Conservation (phyloP, 2,113 vertebrate genomes). For the Lonchura striata region DNA sequence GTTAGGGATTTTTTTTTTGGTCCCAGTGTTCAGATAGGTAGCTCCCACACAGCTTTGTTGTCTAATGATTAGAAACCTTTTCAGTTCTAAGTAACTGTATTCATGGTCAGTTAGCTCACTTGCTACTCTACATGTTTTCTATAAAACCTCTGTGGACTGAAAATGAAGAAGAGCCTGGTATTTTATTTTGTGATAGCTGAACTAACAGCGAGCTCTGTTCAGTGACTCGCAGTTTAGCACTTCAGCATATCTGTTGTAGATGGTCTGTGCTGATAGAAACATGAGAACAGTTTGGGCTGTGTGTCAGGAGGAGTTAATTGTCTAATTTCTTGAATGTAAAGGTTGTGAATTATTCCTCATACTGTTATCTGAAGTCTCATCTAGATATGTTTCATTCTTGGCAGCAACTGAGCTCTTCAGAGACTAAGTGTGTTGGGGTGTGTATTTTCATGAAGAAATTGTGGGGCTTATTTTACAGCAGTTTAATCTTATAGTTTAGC, state of each 20-base stretch:
- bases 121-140: neutral
- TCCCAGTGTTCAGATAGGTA: neutral
- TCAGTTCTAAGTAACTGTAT: neutral
- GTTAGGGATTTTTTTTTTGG: neutral
- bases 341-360: slow-evolving; percentile 6
- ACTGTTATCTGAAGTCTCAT: neutral
- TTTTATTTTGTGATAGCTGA: neutral
- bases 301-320: slow-evolving; percentile 12
- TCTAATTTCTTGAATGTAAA: slow-evolving; percentile 7
- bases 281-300: neutral
- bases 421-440: slow-evolving; percentile 6
- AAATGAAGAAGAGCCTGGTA: neutral
- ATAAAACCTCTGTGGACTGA: neutral
- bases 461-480: slow-evolving; percentile 22
- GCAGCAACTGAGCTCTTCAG: slow-evolving; percentile 3
- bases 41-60: neutral
- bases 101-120: neutral
- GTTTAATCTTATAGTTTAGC: slow-evolving; percentile 24
- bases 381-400: neutral
- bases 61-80: neutral
- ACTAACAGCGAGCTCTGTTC: neutral
- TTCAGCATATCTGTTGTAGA: slow-evolving; percentile 15
- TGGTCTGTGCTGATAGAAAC: slow-evolving; percentile 12
- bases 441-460: neutral
- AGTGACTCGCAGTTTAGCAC: slow-evolving; percentile 15